These are phyloP conservation scores for Tethea ocularis DNA, from an alignment of 2,888 invertebrate species.

Conservation along the genomic window DNA sequence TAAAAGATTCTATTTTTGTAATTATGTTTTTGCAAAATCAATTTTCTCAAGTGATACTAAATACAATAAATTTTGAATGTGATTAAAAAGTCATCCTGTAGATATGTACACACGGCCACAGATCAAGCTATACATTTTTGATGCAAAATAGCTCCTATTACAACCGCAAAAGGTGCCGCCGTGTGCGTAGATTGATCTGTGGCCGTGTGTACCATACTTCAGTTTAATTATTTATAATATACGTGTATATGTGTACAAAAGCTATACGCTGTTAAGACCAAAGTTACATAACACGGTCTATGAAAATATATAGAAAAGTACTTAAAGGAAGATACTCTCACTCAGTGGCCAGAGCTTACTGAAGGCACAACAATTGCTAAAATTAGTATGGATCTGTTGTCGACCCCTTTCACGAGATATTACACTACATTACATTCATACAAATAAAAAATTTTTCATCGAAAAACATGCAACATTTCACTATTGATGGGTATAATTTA, in stretches of 20 bases:
- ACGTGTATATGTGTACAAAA: conserved; percentile 23
- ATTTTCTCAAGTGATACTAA: no score
- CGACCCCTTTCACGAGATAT: conserved; percentile 12
- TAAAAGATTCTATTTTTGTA: no score
- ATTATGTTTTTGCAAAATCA: no score
- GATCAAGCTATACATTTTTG: no score
- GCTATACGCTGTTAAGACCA: neutral
- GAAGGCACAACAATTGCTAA: conserved; percentile 50
- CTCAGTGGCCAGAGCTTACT: conserved; percentile 40
- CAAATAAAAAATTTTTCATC: neutral
- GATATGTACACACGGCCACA: no score
- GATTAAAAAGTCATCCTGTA: no score
- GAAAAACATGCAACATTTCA: neutral
- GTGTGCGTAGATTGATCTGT: no score
- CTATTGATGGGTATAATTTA: no score
- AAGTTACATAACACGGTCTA: neutral
- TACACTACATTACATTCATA: neutral
- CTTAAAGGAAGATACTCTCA: conserved; percentile 34
- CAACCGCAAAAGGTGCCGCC: no score
- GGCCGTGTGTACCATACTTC: no score
- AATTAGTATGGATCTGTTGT: conserved; percentile 33
- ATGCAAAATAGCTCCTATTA: no score
- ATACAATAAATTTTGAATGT: no score
- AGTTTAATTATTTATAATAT: neutral
- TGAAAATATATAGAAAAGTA: conserved; percentile 24